A percentile compares a stretch with the other conserved stretches of the same genome.
These are phyloP conservation scores for Rostratula benghalensis DNA, from an alignment of 2,113 vertebrate species.

Conservation along the genomic window DNA sequence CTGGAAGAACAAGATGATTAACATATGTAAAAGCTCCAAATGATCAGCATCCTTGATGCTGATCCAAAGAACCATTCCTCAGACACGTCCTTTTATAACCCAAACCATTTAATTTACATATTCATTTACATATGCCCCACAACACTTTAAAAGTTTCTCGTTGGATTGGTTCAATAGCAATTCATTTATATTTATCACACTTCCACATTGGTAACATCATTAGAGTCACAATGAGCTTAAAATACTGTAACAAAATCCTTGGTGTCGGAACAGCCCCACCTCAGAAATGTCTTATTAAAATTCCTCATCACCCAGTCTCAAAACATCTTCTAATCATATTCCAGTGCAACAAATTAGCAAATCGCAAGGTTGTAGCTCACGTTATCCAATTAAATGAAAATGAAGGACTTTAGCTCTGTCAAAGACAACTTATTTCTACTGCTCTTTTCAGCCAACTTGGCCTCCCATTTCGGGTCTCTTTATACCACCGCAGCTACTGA, in stretches of 20 bases:
- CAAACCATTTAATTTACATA: constrained; percentile 53
- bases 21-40: constrained; percentile 60
- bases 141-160: constrained; percentile 51
- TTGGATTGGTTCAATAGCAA: constrained; percentile 27
- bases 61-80: constrained; percentile 60
- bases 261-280: constrained; percentile 40
- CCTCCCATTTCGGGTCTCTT: neutral
- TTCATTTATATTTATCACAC: constrained; percentile 62
- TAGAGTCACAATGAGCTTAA: constrained; percentile 58
- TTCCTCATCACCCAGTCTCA: constrained; percentile 57
- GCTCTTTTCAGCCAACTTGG: constrained; percentile 13
- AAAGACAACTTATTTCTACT: constrained; percentile 46
- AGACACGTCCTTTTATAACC: constrained; percentile 58
- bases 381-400: constrained; percentile 66
- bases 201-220: constrained; percentile 63
- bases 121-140: constrained; percentile 58
- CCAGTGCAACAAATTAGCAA: constrained; percentile 62
- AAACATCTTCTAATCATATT: constrained; percentile 70
- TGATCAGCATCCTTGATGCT: constrained; percentile 59
- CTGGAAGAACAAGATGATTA: constrained; percentile 62
- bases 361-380: constrained; percentile 54
- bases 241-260: constrained; percentile 60
- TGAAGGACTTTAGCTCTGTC: constrained; percentile 42
- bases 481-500: neutral
- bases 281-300: constrained; percentile 63